phyloP scores from a whole-genome alignment of 2,113 vertebrate genomes.

The Conger conger region DNA sequence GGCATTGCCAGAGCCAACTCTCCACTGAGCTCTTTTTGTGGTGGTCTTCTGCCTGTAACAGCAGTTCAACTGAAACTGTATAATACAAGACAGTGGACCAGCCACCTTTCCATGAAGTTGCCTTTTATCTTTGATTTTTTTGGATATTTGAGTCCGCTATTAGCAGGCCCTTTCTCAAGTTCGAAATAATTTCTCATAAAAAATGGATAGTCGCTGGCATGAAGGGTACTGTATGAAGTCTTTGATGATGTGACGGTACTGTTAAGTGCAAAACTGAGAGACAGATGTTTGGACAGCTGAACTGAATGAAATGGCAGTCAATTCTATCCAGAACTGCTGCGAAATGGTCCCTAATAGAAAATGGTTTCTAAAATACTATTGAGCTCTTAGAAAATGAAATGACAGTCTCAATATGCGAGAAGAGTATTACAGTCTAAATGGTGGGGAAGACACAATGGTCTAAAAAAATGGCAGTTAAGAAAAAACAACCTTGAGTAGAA shows the following conservation, averaged over 20 bases:
- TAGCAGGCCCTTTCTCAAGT: neutral
- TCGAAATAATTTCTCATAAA: neutral
- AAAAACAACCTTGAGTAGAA: neutral
- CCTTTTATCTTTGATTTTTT: neutral
- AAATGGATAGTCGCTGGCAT: neutral
- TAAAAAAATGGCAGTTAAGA: neutral
- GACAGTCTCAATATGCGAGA: neutral
- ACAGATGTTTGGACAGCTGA: neutral
- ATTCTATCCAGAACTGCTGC: neutral
- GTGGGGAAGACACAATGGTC: neutral
- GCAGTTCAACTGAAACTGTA: neutral
- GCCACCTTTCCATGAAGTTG: neutral
- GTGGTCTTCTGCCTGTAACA: neutral
- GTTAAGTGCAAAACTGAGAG: neutral
- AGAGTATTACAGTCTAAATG: neutral
- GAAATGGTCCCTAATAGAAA: neutral
- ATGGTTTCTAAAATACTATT: neutral
- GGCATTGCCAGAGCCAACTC: neutral
- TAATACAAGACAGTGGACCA: neutral
- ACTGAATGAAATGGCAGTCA: no score
- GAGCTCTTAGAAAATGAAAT: neutral
- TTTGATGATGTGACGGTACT: neutral
- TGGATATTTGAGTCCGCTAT: neutral
- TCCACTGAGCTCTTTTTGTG: neutral
- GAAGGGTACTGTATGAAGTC: neutral